Conservation (phyloP, 2,888 invertebrate genomes). For the Galerucella pusilla region DNA sequence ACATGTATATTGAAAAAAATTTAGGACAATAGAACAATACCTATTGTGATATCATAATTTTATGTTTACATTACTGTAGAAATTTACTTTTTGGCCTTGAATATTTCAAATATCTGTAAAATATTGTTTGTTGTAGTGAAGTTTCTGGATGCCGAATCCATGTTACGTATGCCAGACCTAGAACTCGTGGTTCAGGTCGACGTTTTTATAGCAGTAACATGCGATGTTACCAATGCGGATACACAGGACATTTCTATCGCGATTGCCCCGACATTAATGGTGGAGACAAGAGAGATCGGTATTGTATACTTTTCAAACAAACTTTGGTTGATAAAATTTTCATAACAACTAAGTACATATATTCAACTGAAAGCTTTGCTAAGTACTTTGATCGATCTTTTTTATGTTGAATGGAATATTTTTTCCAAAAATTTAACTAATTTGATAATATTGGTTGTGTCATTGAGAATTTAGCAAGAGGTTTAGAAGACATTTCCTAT, state of each 20-base stretch:
- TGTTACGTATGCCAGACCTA: slow-evolving; percentile 68
- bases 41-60: neutral
- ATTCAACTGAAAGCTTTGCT: neutral
- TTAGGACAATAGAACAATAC: neutral
- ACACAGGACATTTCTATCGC: slow-evolving; percentile 70
- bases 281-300: slow-evolving; percentile 57
- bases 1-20: neutral
- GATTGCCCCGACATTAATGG: slow-evolving; percentile 67
- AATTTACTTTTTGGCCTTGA: neutral
- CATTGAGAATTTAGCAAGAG: too few species aligned
- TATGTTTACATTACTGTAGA: neutral
- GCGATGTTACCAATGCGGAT: slow-evolving; percentile 71
- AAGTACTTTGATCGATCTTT: slow-evolving; percentile 5
- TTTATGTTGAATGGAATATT: neutral
- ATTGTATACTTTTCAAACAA: slow-evolving; percentile 46
- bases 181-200: slow-evolving; percentile 65
- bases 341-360: neutral
- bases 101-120: neutral
- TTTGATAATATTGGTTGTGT: too few species aligned
- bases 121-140: slow-evolving; percentile 59
- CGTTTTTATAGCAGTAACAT: slow-evolving; percentile 69
- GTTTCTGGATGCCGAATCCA: slow-evolving; percentile 67
- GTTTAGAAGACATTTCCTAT: too few species aligned
- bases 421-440: neutral
- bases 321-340: neutral